These are phyloP conservation scores for Sorex araneus DNA, from an alignment of 2,113 vertebrate genomes.

Conservation along the genomic window DNA sequence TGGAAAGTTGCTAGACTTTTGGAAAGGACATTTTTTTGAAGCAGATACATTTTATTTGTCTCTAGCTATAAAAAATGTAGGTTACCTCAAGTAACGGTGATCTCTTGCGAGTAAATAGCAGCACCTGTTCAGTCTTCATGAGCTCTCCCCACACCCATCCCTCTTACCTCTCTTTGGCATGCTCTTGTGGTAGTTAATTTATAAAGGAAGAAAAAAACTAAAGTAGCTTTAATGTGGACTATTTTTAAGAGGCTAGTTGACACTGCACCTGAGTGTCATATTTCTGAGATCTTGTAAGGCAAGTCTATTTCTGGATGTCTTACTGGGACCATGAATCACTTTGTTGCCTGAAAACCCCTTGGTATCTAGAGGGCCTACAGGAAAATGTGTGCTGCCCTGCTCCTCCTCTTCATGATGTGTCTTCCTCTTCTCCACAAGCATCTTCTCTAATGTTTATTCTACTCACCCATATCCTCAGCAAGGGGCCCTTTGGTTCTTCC, in stretches of 20 bases:
- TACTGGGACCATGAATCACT: not conserved
- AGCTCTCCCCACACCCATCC: not conserved
- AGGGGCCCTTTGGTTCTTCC: not conserved
- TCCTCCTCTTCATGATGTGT: not conserved
- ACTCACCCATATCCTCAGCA: not conserved
- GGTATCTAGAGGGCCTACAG: not conserved
- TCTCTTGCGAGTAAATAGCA: not conserved
- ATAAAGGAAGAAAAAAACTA: slow-evolving; percentile 58
- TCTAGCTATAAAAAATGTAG: not conserved
- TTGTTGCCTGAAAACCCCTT: not conserved
- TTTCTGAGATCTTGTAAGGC: slow-evolving; percentile 33
- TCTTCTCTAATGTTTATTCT: not conserved
- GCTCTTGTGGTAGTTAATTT: slow-evolving; percentile 23
- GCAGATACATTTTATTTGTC: not conserved
- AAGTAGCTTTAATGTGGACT: slow-evolving; percentile 13
- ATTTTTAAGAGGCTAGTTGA: slow-evolving; percentile 56
- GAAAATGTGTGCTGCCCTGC: not conserved
- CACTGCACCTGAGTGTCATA: not conserved
- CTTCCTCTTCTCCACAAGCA: not conserved
- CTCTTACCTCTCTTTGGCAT: not conserved
- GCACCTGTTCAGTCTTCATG: not conserved
- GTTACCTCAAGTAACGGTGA: not conserved
- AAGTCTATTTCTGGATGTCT: not conserved
- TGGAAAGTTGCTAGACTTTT: not conserved
- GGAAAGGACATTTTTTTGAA: not conserved